These are phyloP conservation scores for Pangasius mekongensis DNA, from an alignment of 2,797 vertebrate species.

Conservation along the genomic window DNA sequence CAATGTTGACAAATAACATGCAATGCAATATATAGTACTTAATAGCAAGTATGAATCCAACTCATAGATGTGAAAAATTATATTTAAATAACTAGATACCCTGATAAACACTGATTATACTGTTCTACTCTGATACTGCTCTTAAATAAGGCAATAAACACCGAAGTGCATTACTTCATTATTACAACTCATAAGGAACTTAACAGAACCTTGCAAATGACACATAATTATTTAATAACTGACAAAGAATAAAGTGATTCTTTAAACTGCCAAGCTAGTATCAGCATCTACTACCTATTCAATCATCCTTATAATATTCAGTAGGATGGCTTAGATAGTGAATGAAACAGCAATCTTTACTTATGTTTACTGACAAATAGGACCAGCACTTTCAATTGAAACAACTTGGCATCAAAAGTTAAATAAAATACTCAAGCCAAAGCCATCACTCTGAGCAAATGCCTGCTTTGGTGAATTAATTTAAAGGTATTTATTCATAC, in stretches of 20 bases:
- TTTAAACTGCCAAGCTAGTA: not conserved
- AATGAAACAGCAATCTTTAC: not conserved
- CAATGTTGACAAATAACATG: not conserved
- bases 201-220: not conserved
- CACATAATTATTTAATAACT: not conserved
- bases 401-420: not conserved
- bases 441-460: slow-evolving; percentile 30
- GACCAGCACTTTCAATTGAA: not conserved
- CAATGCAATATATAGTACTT: not conserved
- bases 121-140: not conserved
- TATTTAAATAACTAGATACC: not conserved
- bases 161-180: not conserved
- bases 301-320: not conserved
- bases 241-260: not conserved
- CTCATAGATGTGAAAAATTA: not conserved
- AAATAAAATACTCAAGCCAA: slow-evolving; percentile 10
- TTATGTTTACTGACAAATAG: not conserved
- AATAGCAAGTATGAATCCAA: not conserved
- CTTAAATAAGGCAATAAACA: not conserved
- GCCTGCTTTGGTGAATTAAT: slow-evolving; percentile 44
- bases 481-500: slow-evolving; percentile 26
- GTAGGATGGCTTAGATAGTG: not conserved
- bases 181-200: not conserved
- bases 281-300: not conserved
- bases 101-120: not conserved